Conservation (phyloP, 1,140 invertebrate species). For the Eumaeus atala region DNA sequence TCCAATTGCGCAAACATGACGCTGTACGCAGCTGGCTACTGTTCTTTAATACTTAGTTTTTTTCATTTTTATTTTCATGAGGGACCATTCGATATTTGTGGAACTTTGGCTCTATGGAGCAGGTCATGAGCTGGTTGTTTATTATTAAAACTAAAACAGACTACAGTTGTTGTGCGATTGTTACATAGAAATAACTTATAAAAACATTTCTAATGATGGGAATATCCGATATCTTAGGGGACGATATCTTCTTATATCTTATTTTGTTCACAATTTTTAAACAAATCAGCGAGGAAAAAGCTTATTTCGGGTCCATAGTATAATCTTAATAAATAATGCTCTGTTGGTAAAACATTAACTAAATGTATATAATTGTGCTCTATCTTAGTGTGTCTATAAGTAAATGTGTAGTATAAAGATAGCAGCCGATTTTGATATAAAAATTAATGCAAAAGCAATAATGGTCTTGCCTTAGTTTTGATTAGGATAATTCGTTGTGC, state of each 20-base stretch:
- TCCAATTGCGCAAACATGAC: no score
- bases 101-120: no score
- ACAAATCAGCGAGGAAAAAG: neutral
- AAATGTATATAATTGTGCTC: neutral
- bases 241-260: neutral
- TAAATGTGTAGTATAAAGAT: neutral
- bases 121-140: no score
- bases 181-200: no score
- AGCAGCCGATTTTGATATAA: conserved; percentile 1
- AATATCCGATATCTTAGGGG: neutral
- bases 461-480: no score
- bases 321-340: neutral
- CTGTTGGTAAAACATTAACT: neutral
- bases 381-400: neutral
- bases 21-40: no score
- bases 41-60: no score
- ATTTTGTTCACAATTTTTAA: neutral
- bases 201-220: neutral
- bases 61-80: no score
- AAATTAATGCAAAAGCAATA: neutral
- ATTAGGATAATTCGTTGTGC: neutral
- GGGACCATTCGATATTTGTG: no score
- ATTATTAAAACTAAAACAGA: no score
- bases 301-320: neutral
- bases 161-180: no score